These are phyloP conservation scores for Cyrtonyx montezumae DNA, from an alignment of 2,113 vertebrate genomes.

Conservation along the genomic window DNA sequence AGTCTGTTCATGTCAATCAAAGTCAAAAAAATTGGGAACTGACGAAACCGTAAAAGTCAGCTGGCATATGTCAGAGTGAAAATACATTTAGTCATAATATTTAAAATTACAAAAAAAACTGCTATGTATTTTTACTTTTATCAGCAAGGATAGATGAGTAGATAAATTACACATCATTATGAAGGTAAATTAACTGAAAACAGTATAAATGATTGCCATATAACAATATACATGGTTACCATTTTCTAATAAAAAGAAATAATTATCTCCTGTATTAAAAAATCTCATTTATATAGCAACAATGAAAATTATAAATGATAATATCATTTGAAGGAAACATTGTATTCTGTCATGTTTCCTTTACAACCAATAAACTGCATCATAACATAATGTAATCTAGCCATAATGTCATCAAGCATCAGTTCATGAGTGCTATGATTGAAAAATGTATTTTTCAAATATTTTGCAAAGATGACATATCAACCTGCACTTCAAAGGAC, in stretches of 20 bases:
- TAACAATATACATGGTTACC: not conserved
- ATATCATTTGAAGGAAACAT: not conserved
- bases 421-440: not conserved
- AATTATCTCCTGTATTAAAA: not conserved
- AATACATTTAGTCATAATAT: not conserved
- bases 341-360: not conserved
- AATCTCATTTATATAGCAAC: not conserved
- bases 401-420: not conserved
- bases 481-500: not conserved
- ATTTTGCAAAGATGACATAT: not conserved
- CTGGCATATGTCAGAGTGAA: not conserved
- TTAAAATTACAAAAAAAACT: not conserved
- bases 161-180: not conserved
- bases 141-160: not conserved
- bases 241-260: constrained; percentile 11
- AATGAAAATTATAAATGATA: not conserved
- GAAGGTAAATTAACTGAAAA: not conserved
- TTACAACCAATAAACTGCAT: not conserved
- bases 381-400: not conserved
- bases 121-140: not conserved
- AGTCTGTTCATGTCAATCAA: not conserved
- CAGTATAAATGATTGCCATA: not conserved
- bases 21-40: not conserved
- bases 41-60: not conserved
- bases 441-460: not conserved